Evolutionary conservation across 2,888 invertebrate species (phyloP).

Genomic region (Perithous albicinctus): DNA sequence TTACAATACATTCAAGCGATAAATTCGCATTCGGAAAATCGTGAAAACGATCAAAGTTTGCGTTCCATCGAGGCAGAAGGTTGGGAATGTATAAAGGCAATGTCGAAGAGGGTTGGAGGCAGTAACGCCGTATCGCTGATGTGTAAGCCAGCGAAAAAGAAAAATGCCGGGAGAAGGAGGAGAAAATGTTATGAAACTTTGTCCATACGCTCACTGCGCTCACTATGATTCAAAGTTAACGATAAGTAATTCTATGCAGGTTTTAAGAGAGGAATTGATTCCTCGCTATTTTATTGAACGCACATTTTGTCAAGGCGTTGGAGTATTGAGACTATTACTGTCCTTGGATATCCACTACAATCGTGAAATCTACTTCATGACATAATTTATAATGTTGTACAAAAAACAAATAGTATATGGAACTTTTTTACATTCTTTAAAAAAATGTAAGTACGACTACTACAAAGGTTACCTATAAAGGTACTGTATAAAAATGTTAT

Average conservation of each 20-base stretch:
- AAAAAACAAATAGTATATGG: neutral
- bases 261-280: conserved; percentile 22
- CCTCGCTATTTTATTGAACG: conserved; percentile 32
- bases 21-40: conserved; percentile 61
- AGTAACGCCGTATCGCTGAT: conserved; percentile 16
- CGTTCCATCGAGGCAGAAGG: conserved; percentile 41
- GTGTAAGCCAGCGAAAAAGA: conserved; percentile 18
- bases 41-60: conserved; percentile 60
- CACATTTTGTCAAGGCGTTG: conserved; percentile 12
- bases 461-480: neutral
- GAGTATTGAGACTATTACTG: too few relatives aligned
- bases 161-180: conserved; percentile 13
- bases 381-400: neutral
- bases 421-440: too few relatives aligned
- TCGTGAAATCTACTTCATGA: too few relatives aligned
- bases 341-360: neutral
- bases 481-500: neutral
- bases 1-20: conserved; percentile 52
- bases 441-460: too few relatives aligned
- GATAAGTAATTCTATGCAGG: conserved; percentile 42
- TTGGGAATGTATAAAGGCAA: conserved; percentile 27
- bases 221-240: conserved; percentile 49
- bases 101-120: conserved; percentile 12
- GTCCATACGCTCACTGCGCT: conserved; percentile 32
- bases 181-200: conserved; percentile 38